Evolutionary conservation across 2,888 invertebrate genomes (phyloP).

Genomic region (Epinotia brunnichana): DNA sequence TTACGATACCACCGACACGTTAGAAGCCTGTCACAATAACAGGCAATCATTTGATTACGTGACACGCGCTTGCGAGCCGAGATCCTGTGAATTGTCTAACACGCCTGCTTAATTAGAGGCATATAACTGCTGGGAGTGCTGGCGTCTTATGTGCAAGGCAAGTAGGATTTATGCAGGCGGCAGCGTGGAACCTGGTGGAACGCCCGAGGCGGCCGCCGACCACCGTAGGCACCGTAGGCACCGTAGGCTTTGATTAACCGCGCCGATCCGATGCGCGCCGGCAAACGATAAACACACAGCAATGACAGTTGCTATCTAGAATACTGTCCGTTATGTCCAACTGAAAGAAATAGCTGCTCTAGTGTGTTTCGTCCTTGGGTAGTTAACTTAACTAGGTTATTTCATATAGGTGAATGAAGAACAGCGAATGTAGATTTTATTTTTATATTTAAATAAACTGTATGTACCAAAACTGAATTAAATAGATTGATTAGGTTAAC

Average conservation of each 20-base stretch:
- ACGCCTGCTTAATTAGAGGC: constrained; percentile 21
- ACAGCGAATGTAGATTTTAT: background rate
- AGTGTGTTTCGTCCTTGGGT: constrained; percentile 1
- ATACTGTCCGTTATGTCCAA: constrained; percentile 12
- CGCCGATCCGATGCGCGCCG: constrained; percentile 51
- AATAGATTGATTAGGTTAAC: background rate
- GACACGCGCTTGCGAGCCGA: constrained; percentile 17
- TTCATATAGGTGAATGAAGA: background rate
- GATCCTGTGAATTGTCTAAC: background rate
- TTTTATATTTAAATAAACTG: background rate
- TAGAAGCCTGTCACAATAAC: constrained; percentile 17
- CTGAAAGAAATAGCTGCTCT: constrained; percentile 16
- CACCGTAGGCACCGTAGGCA: constrained; percentile 46
- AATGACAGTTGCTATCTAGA: constrained; percentile 36
- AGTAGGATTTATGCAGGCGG: constrained; percentile 51
- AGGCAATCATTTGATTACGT: constrained; percentile 33
- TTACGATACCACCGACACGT: constrained; percentile 1
- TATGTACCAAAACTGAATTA: background rate
- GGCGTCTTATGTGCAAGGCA: constrained; percentile 35
- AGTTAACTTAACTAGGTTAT: background rate
- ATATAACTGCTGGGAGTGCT: constrained; percentile 8
- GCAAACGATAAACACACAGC: constrained; percentile 53
- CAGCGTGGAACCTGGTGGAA: constrained; percentile 7
- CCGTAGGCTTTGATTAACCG: constrained; percentile 55
- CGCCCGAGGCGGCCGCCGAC: constrained; percentile 38